These are phyloP conservation scores for Thecophora atra DNA, from an alignment of 2,888 invertebrate species.

Conservation along the genomic window DNA sequence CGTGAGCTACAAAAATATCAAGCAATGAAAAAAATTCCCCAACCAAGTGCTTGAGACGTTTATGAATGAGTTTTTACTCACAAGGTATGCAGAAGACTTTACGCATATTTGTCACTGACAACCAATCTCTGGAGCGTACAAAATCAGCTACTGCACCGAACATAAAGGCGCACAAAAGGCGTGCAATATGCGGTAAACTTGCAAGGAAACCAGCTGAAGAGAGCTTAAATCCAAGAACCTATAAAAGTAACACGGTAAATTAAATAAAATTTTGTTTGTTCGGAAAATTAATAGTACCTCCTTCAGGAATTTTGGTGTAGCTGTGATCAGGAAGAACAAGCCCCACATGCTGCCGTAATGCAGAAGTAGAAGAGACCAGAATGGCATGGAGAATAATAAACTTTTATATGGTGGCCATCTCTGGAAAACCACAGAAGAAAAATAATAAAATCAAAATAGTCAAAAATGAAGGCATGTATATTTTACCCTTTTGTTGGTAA, in stretches of 20 bases:
- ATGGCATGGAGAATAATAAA: slow-evolving; percentile 73
- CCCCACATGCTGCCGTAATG: slow-evolving; percentile 84
- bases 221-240: slow-evolving; percentile 75
- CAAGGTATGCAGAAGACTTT: slow-evolving; percentile 75
- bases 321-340: slow-evolving; percentile 78
- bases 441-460: neutral
- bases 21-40: neutral
- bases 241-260: neutral
- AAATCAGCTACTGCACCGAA: slow-evolving; percentile 78
- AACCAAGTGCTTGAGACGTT: no score
- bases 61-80: slow-evolving; percentile 57
- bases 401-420: slow-evolving; percentile 73
- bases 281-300: slow-evolving; percentile 61
- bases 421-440: slow-evolving; percentile 63
- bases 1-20: slow-evolving; percentile 66
- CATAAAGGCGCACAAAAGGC: slow-evolving; percentile 74
- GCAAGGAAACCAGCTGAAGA: slow-evolving; percentile 77
- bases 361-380: slow-evolving; percentile 73
- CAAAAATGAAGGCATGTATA: neutral
- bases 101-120: slow-evolving; percentile 70
- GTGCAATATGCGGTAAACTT: slow-evolving; percentile 76
- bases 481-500: slow-evolving; percentile 70
- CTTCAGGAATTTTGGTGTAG: slow-evolving; percentile 79
- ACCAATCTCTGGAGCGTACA: slow-evolving; percentile 67
- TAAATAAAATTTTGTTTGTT: neutral